Evolutionary conservation across 2,888 invertebrate species (phyloP).

Genomic region (Caenorhabditis panamensis): DNA sequence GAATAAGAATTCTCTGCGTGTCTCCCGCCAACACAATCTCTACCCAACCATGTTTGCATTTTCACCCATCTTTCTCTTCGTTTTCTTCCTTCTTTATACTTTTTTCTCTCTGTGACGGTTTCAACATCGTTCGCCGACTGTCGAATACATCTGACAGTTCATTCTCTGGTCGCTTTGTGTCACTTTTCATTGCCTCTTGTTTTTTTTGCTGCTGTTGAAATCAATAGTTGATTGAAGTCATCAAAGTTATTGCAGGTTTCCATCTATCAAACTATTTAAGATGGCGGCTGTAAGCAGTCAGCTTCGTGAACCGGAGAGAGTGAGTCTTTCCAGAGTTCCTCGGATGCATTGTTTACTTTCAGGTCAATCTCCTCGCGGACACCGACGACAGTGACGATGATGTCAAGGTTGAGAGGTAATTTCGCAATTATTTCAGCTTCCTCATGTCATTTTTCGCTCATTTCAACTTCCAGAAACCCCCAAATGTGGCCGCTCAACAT

Average conservation of each 20-base stretch:
- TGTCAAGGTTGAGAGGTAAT: constrained; percentile 33
- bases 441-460: background rate
- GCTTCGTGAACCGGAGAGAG: constrained; percentile 53
- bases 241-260: constrained; percentile 1
- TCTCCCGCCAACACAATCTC: constrained; percentile 5
- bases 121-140: constrained; percentile 34
- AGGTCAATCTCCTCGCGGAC: constrained; percentile 58
- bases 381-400: constrained; percentile 51
- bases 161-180: constrained; percentile 25
- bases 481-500: constrained; percentile 68
- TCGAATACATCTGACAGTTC: constrained; percentile 25
- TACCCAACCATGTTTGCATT: background rate
- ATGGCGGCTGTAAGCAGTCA: constrained; percentile 39
- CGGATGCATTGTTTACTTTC: too few relatives aligned
- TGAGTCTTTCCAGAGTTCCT: constrained; percentile 26
- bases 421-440: constrained; percentile 9
- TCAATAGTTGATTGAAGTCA: background rate
- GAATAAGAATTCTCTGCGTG: constrained; percentile 3
- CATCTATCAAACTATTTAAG: background rate
- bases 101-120: constrained; percentile 27
- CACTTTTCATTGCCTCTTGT: constrained; percentile 21
- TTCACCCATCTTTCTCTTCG: constrained; percentile 10
- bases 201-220: background rate
- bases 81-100: constrained; percentile 2
- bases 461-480: constrained; percentile 48